These are phyloP conservation scores for Brachyrhaphis roseni DNA, from an alignment of 2,797 vertebrate genomes.

Conservation along the genomic window DNA sequence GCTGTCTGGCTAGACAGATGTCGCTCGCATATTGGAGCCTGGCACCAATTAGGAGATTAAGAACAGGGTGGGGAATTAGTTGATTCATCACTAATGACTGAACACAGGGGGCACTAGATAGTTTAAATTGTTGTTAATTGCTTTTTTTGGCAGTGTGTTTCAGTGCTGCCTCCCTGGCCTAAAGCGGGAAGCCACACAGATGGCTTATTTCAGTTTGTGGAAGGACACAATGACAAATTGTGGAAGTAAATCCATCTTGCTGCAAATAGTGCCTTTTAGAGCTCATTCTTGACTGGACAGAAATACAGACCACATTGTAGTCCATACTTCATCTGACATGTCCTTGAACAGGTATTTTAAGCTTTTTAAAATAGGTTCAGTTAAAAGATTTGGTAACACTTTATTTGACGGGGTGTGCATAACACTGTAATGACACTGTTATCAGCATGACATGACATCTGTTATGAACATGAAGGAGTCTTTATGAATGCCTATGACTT, in stretches of 20 bases:
- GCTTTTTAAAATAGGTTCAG: not conserved
- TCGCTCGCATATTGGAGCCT: constrained; percentile 39
- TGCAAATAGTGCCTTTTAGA: not conserved
- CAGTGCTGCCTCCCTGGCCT: not conserved
- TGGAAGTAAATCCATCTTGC: not conserved
- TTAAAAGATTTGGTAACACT: not conserved
- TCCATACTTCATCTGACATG: not conserved
- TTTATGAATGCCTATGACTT: no score
- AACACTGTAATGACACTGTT: no score
- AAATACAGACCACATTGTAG: not conserved
- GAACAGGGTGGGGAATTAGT: constrained; percentile 44
- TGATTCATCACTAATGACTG: constrained; percentile 56
- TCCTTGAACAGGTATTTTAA: not conserved
- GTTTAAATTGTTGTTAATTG: constrained; percentile 51
- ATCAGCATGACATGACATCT: no score
- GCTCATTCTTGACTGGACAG: not conserved
- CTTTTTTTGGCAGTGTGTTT: constrained; percentile 40
- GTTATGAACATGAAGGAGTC: no score
- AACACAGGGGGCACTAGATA: constrained; percentile 30
- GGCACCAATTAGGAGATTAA: constrained; percentile 53
- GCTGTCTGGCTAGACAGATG: constrained; percentile 43
- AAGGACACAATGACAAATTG: constrained; percentile 2
- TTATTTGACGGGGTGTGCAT: no score
- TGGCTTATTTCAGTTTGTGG: not conserved
- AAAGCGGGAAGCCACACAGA: not conserved